Evolutionary conservation across 37 sponge, comb jelly and placozoan species (phyloP).

Genomic region (Theonella swinhoei): DNA sequence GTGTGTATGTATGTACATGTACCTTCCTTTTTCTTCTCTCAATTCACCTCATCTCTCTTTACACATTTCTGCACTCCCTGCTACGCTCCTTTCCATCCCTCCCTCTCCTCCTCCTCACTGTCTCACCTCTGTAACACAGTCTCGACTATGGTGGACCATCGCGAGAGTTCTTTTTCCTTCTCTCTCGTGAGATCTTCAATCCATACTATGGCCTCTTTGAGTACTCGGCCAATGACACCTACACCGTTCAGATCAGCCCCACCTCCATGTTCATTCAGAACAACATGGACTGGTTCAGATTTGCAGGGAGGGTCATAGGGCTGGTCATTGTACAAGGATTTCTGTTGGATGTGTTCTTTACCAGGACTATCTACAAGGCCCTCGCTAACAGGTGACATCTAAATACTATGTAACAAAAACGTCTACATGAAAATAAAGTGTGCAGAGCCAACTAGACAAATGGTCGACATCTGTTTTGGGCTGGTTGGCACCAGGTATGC

Average conservation of each 20-base stretch:
- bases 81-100: no score
- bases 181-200: conserved; percentile 94
- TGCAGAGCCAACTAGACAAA: no score
- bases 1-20: background rate
- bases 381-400: conserved; percentile 56
- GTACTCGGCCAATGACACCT: conserved; percentile 94
- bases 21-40: background rate
- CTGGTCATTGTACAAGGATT: conserved; percentile 83
- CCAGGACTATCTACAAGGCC: conserved; percentile 86
- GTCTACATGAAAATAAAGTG: no score
- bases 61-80: no score
- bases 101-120: no score
- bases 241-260: conserved; percentile 87
- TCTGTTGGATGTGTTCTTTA: conserved; percentile 93
- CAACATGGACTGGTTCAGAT: conserved; percentile 86
- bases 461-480: no score
- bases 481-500: no score
- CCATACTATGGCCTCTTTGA: conserved; percentile 95
- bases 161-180: conserved; percentile 93
- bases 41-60: background rate
- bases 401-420: no score
- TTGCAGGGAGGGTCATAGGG: conserved; percentile 86
- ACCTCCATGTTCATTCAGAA: conserved; percentile 84
- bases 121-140: background rate
- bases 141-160: conserved; percentile 94